Evolutionary conservation across 2,888 invertebrate genomes (phyloP), one percentile per base, ranked within the genome.

Genomic region (Cephalotes varians): DNA sequence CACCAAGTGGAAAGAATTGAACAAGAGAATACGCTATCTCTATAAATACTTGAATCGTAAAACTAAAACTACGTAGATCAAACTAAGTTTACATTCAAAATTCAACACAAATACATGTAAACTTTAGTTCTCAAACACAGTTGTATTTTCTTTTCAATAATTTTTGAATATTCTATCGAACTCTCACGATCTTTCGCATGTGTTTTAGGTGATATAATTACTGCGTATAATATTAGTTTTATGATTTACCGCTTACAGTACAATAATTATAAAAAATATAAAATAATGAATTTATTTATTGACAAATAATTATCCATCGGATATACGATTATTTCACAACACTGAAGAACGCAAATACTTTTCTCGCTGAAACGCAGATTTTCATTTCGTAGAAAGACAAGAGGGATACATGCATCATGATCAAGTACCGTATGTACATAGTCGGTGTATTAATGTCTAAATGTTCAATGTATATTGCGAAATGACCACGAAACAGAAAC

Each of bases 1-100:
- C 1, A 97, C 97, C 0, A 98, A 97, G 93, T 98, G 97, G 97
- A 96, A 95, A 84, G 95, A 98, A 0, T 92, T 98, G 85, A 94
- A 97, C 58, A 98, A 97, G 91, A 95, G 98, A 72, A 96, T 98
- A 54, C 95, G 95, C 40, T 98, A 96, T 94, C 95, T 98, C 69
- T 98, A 98, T 88, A 96, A 95, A 93, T 97, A 96, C 94, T 95
- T 98, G 15, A 98, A 98, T 94, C 96, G 96, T 80, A 98, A 98
- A 94, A 98, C 98, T 0, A 97, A 96, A 95, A 97, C 97, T n/a
- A 49, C 62, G 28, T 74, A 34, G 7, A 44, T 40, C 9, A 25
- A 65, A 18, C 5, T 25, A 40, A 15, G 18, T 65, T 65, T 44
- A 40, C 4, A 1, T 44, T 5, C 4, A 6, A 64, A 64, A 37